Evolutionary conservation across 1,140 invertebrate species (phyloP).

Genomic region (Drosophila biarmipes): DNA sequence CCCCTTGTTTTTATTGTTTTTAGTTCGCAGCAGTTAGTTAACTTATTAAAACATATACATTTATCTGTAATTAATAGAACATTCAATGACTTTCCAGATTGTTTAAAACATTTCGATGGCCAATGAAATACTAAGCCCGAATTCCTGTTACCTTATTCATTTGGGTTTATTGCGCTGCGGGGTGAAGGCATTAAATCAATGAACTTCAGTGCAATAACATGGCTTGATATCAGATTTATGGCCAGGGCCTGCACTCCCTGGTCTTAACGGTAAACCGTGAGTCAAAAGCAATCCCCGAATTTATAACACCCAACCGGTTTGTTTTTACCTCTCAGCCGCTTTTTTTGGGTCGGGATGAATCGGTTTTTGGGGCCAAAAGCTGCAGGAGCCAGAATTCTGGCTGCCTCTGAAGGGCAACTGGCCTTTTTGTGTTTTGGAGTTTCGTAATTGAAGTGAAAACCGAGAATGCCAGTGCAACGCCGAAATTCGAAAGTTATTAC

Average conservation of each 20-base stretch:
- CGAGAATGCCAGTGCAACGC: conserved; percentile 65
- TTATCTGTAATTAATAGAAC: background rate
- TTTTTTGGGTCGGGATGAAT: background rate
- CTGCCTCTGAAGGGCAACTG: conserved; percentile 57
- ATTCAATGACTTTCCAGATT: background rate
- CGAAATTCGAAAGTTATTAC: conserved; percentile 80
- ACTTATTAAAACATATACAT: background rate
- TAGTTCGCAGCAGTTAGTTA: conserved; percentile 3
- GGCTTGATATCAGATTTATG: conserved; percentile 64
- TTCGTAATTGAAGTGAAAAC: conserved; percentile 75
- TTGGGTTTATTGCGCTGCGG: conserved; percentile 10
- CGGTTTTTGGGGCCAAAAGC: background rate
- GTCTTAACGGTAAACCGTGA: conserved; percentile 70
- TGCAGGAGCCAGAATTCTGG: conserved; percentile 26
- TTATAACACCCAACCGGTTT: conserved; percentile 62
- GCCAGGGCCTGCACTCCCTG: conserved; percentile 30
- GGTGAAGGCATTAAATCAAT: conserved; percentile 42
- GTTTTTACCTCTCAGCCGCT: conserved; percentile 9
- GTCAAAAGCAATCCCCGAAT: conserved; percentile 61
- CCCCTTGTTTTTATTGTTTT: conserved; percentile 16
- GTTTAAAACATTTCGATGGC: background rate
- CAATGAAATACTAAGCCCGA: conserved; percentile 11
- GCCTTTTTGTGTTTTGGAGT: conserved; percentile 27
- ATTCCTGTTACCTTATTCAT: conserved; percentile 37
- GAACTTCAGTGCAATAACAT: conserved; percentile 45